Evolutionary conservation across 2,113 vertebrate genomes (phyloP), one percentile per base, ranked within the genome.

Genomic region (Larimichthys crocea): DNA sequence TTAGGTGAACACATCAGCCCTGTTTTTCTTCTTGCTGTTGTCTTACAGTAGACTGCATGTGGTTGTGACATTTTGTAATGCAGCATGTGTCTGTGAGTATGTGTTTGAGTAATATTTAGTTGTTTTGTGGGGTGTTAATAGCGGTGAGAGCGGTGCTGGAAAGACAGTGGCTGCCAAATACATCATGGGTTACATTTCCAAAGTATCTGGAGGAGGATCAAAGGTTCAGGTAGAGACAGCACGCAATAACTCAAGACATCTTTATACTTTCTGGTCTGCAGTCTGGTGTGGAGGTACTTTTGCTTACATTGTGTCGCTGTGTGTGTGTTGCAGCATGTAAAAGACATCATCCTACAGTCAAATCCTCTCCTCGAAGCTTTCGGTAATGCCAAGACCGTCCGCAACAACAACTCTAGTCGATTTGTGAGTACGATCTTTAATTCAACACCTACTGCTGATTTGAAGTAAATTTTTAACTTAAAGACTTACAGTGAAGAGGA

Each of bases 101-200:
- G 10, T 42, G 12, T 49, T n/a, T 40, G 35, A 60, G 64, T n/a
- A 20, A 59, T 20, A 3, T 62, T 40, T 8, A 40, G 65, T 46
- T 62, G 4, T 48, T 53, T 60, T 59, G 40, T 62, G 53, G 52
- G 63, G 56, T 46, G 31, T 3, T 56, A 24, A 4, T 88, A 99
- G 98, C 0, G 98, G 98, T 48, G 98, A 99, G 86, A 99, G 98
- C 0, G 98, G 98, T 1, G 98, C 98, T 0, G 98, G 98, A 29
- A 99, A 99, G 91, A 99, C 98, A 0, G 98, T 99, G 77, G 98
- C 97, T 6, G 98, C 98, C 0, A 99, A 99, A 89, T 99, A 99
- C 90, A 99, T 99, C 90, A 99, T 99, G 98, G 96, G 98, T 66
- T 99, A 99, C 94, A 97, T 99, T 92, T 99, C 98, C 86, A 99